Evolutionary conservation across 2,797 vertebrate species (phyloP).

Genomic region (Sebastes steindachneri): DNA sequence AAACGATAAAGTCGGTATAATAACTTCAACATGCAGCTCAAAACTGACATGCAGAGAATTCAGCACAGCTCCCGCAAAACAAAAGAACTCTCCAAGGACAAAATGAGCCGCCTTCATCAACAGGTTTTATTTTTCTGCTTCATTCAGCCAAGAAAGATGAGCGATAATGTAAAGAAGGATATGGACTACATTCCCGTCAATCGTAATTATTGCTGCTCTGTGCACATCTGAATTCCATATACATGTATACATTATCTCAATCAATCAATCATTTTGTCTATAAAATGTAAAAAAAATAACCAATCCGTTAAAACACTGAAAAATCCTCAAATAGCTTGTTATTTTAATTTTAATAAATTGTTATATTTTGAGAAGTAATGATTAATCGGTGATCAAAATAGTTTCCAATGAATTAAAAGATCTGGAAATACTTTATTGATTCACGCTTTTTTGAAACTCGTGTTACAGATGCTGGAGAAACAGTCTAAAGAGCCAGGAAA

Average conservation of each 20-base stretch:
- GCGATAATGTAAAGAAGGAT: slow-evolving; percentile 23
- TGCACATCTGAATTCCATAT: neutral
- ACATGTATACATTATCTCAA: neutral
- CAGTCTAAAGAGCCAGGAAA: no score
- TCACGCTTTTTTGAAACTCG: neutral
- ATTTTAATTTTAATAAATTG: no score
- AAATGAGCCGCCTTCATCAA: slow-evolving; percentile 55
- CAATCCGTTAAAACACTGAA: no score
- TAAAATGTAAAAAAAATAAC: no score
- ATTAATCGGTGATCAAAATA: neutral
- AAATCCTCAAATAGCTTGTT: no score
- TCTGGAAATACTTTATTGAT: neutral
- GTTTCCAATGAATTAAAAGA: neutral
- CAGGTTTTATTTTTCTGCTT: slow-evolving; percentile 42
- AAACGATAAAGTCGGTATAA: slow-evolving; percentile 38
- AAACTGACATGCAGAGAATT: slow-evolving; percentile 48
- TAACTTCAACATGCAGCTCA: slow-evolving; percentile 44
- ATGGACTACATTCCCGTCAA: neutral
- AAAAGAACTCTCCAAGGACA: slow-evolving; percentile 60
- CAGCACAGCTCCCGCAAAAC: slow-evolving; percentile 45
- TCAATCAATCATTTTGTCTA: no score
- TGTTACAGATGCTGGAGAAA: neutral
- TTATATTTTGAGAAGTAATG: neutral
- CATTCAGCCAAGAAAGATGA: neutral
- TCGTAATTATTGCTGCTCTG: neutral